phyloP scores from a whole-genome alignment of 2,888 invertebrate species.

The Cheilosia variabilis region DNA sequence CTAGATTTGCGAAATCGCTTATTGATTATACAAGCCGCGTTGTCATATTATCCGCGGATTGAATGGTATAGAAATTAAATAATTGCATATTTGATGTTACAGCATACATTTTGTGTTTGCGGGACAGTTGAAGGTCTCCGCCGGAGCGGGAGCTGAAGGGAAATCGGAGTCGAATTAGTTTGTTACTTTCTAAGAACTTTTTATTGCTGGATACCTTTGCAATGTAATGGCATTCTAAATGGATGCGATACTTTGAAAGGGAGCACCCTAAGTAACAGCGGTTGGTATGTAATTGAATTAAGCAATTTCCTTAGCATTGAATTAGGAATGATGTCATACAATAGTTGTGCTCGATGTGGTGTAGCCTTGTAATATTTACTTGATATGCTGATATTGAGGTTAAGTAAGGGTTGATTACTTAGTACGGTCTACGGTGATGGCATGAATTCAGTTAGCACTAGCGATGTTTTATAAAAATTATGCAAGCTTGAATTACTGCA shows the following conservation, averaged over 20 bases:
- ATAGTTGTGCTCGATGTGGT: too few relatives aligned
- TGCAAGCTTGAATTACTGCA: too few relatives aligned
- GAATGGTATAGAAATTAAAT: conserved; percentile 60
- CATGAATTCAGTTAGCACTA: too few relatives aligned
- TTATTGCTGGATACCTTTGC: conserved; percentile 7
- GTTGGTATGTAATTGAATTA: conserved; percentile 13
- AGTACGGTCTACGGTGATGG: too few relatives aligned
- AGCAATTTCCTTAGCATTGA: background rate
- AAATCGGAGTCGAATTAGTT: conserved; percentile 22
- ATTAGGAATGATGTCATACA: background rate
- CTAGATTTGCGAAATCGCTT: conserved; percentile 82
- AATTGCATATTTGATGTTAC: conserved; percentile 63
- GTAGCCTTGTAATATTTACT: too few relatives aligned
- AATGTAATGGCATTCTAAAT: conserved; percentile 5
- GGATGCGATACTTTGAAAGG: background rate
- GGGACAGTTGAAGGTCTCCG: conserved; percentile 58
- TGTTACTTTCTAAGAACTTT: conserved; percentile 20
- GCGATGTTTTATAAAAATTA: too few relatives aligned
- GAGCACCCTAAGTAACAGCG: background rate
- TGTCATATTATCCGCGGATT: conserved; percentile 49
- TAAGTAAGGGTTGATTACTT: too few relatives aligned
- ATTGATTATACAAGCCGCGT: conserved; percentile 83
- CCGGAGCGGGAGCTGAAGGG: background rate
- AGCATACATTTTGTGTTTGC: conserved; percentile 42
- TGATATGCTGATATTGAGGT: too few relatives aligned